Percentiles rank a stretch among this genome's conserved stretches.
Conservation (phyloP, 2,797 vertebrate species). For the Enteromius treurensis region DNA sequence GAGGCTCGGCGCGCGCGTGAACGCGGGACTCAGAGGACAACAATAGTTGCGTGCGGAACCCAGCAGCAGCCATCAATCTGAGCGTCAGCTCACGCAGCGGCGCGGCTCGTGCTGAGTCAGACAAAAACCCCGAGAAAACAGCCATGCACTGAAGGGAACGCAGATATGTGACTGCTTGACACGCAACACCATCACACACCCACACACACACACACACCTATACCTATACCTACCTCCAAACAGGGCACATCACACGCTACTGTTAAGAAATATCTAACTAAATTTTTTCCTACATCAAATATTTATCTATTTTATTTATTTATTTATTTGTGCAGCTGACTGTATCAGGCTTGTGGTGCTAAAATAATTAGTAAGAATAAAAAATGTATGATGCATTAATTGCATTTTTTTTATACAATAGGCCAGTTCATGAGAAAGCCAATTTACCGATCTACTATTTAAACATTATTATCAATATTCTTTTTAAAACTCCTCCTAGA, state of each 20-base stretch:
- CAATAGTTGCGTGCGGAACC: not conserved
- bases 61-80: not conserved
- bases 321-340: too few relatives aligned
- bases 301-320: too few relatives aligned
- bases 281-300: not conserved
- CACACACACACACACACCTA: not conserved
- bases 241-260: too few relatives aligned
- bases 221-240: constrained; percentile 22
- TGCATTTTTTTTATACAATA: too few relatives aligned
- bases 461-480: too few relatives aligned
- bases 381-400: too few relatives aligned
- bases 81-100: not conserved
- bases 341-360: too few relatives aligned
- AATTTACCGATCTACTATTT: too few relatives aligned
- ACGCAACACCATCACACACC: not conserved
- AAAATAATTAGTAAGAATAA: too few relatives aligned
- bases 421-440: too few relatives aligned
- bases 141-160: constrained; percentile 1
- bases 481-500: too few relatives aligned
- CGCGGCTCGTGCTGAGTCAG: constrained; percentile 9
- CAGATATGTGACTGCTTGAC: constrained; percentile 21
- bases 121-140: not conserved
- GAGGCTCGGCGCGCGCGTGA: not conserved
- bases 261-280: too few relatives aligned
- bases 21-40: not conserved